Base-by-base conservation (phyloP, 1,140 invertebrate species). In the Procambarus clarkii region DNA sequence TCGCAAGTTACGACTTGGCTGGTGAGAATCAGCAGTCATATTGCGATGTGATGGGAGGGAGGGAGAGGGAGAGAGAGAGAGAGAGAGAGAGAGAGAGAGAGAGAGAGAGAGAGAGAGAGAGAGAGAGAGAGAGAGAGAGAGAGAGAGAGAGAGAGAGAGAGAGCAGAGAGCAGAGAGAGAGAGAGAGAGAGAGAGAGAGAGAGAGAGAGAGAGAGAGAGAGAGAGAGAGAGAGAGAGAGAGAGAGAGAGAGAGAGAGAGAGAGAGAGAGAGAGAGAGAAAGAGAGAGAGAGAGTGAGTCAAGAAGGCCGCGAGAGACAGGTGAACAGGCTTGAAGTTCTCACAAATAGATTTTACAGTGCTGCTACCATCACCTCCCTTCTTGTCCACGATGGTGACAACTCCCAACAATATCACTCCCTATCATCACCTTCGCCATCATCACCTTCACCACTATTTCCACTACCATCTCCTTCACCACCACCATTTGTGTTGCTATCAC, bases 81-180 rank as follows among this genome's bases (percentile, higher is more conserved):
- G 76, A 34, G 76, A 77, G 21, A 34, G 18, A 77, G 46, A 50
- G 78, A 64, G 18, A 13, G 60, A 64, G 78, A 80, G 78, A 80
- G 78, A 80, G 78, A 80, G 78, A 80, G 78, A 80, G 78, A 80
- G 78, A 80, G 78, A 80, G 78, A 80, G 78, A 80, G 78, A 80
- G 78, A 80, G 78, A 80, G 78, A 80, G 78, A 80, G 78, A 80
- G 78, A 80, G 78, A 80, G 78, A 80, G 78, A 80, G 78, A 54
- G 46, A 80, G 77, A 64, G 34, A 60, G 80, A 82, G 80, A 82
- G 34, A 83, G 80, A 64, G 54, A 64, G 50, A 60, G 76, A 77
- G 76, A 69, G 60, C 0, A 24, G 45, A 18, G 44, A 5, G 15
- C 9, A 77, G 3, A 34, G 76, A 78, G 46, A 24, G 9, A 11